Conservation (phyloP, 2,113 vertebrate species). For the Pangasianodon gigas region DNA sequence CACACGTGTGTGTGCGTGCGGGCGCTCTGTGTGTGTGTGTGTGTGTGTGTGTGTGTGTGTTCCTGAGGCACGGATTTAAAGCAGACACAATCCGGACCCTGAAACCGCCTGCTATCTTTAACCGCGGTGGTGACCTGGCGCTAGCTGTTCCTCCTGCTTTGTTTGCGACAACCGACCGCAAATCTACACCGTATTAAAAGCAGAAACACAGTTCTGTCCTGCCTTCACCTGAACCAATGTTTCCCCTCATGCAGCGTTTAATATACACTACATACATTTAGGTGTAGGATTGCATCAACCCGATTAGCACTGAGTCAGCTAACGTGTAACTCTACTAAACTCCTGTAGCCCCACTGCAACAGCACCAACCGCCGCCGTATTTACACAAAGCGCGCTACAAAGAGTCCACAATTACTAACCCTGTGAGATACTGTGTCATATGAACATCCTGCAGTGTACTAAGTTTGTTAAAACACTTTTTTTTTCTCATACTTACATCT, state of each 20-base stretch:
- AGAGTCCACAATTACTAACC: neutral
- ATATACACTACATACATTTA: neutral
- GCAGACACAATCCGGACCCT: neutral
- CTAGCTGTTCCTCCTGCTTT: neutral
- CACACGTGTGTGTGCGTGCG: neutral
- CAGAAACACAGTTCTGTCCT: neutral
- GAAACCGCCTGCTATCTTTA: neutral
- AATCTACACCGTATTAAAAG: neutral
- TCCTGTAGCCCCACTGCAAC: neutral
- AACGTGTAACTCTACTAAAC: neutral
- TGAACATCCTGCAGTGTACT: neutral
- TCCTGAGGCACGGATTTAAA: neutral
- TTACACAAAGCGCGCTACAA: neutral
- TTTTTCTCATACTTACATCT: slow-evolving; percentile 35
- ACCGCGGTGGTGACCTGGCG: neutral
- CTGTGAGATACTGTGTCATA: neutral
- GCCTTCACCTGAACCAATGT: neutral
- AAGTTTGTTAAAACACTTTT: neutral
- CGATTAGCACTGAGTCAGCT: neutral
- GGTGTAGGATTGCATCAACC: neutral
- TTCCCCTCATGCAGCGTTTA: neutral
- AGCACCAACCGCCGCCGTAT: neutral
- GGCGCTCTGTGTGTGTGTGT: neutral
- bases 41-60: neutral
- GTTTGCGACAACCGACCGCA: neutral